These are phyloP conservation scores for Diploptera punctata DNA, from an alignment of 2,888 invertebrate species.

Conservation along the genomic window DNA sequence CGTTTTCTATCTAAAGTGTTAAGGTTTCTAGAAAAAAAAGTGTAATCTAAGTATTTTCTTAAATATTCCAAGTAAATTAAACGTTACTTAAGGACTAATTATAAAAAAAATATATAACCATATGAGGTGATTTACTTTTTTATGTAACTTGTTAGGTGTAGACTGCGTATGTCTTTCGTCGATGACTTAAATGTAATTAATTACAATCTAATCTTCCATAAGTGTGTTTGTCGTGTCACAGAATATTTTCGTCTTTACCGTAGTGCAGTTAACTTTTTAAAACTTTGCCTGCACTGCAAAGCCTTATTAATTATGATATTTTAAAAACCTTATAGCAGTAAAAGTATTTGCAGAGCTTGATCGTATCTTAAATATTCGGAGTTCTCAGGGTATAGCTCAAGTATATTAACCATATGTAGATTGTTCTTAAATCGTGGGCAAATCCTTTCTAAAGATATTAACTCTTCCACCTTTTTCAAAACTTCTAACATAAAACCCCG, in stretches of 20 bases:
- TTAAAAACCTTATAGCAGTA: slow-evolving; percentile 27
- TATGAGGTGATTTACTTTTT: neutral
- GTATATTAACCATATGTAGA: slow-evolving; percentile 28
- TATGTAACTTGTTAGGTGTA: no score
- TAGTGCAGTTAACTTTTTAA: slow-evolving; percentile 23
- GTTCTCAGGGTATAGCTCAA: slow-evolving; percentile 38
- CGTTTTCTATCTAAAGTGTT: no score
- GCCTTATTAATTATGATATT: slow-evolving; percentile 22
- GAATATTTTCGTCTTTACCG: neutral
- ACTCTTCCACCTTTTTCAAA: neutral
- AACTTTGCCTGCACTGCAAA: slow-evolving; percentile 28
- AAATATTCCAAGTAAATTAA: neutral
- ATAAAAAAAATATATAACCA: neutral
- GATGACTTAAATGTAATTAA: neutral
- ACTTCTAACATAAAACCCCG: slow-evolving; percentile 18
- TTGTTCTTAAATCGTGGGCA: slow-evolving; percentile 11
- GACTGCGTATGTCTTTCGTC: neutral
- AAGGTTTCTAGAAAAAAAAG: no score
- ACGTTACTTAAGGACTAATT: neutral
- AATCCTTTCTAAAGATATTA: slow-evolving; percentile 13
- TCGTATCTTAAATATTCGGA: slow-evolving; percentile 34
- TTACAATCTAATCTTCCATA: neutral
- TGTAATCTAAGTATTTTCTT: neutral
- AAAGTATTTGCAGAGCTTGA: slow-evolving; percentile 31
- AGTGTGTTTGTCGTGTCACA: neutral